Evolutionary conservation across 35 echinoderm and acorn worm species (phyloP).

Genomic region (Ophioderma brevispina): DNA sequence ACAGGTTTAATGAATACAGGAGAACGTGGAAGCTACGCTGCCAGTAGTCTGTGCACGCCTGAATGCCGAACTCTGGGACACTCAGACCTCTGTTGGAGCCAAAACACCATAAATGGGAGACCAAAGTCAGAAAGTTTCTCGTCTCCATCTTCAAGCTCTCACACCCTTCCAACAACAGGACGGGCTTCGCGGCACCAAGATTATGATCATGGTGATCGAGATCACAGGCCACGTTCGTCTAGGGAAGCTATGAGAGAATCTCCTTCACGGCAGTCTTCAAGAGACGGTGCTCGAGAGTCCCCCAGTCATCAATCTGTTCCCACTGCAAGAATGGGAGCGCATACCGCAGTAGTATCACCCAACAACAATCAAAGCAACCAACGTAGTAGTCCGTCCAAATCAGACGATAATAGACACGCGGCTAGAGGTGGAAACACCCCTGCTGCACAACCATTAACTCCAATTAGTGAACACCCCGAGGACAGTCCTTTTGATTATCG

Average conservation of each 20-base stretch:
- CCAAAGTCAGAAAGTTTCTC: background rate
- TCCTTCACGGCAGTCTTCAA: background rate
- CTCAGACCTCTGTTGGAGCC: slow-evolving; percentile 76
- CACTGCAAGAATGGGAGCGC: background rate
- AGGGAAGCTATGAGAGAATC: background rate
- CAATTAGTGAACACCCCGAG: slow-evolving; percentile 50
- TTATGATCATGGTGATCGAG: background rate
- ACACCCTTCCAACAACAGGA: background rate
- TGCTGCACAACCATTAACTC: background rate
- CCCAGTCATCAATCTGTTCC: background rate
- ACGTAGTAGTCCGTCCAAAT: background rate
- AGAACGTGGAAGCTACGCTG: slow-evolving; percentile 54
- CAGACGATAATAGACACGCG: too few species aligned
- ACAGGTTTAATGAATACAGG: background rate
- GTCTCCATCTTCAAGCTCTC: background rate
- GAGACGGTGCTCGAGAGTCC: background rate
- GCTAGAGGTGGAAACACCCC: background rate
- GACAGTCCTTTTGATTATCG: background rate
- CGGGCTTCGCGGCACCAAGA: background rate
- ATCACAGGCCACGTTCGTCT: background rate
- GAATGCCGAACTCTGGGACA: slow-evolving; percentile 85
- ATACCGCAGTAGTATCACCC: background rate
- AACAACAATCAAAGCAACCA: background rate
- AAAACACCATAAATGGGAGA: background rate
- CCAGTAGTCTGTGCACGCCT: slow-evolving; percentile 70